Evolutionary conservation across 2,113 vertebrate species (phyloP).

Genomic region (Cercocebus atys): DNA sequence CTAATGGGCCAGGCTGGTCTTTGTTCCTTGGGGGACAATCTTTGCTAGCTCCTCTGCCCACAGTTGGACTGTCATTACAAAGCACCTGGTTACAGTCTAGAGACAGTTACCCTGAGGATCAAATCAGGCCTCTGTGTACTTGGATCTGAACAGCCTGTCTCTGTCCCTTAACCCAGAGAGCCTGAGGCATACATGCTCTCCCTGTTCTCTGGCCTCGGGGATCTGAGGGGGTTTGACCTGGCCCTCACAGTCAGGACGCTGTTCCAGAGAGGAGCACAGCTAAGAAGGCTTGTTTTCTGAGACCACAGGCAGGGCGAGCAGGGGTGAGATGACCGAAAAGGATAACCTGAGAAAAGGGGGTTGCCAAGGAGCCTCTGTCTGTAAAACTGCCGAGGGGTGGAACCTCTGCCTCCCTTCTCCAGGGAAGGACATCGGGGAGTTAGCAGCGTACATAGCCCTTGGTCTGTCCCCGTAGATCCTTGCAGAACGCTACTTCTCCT

Average conservation of each 20-base stretch:
- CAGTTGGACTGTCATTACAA: neutral
- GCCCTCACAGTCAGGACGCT: neutral
- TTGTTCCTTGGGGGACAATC: neutral
- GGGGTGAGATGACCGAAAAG: neutral
- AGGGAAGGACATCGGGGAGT: neutral
- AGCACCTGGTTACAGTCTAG: neutral
- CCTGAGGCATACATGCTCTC: neutral
- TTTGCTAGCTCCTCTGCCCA: neutral
- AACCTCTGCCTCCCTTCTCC: neutral
- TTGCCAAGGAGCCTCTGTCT: neutral
- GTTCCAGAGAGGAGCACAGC: neutral
- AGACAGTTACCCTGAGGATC: constrained; percentile 3
- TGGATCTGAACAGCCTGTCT: neutral
- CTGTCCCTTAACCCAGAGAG: neutral
- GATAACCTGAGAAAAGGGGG: neutral
- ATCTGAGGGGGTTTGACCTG: neutral
- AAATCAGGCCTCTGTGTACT: neutral
- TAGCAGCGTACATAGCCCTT: neutral
- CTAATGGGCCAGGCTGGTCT: neutral
- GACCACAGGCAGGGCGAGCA: neutral
- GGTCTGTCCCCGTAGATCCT: neutral
- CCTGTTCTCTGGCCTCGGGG: neutral
- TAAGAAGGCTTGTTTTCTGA: neutral
- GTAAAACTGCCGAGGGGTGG: neutral
- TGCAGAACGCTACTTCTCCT: neutral